These are phyloP conservation scores for Rhombomys opimus DNA, from an alignment of 2,113 vertebrate genomes.

Conservation along the genomic window DNA sequence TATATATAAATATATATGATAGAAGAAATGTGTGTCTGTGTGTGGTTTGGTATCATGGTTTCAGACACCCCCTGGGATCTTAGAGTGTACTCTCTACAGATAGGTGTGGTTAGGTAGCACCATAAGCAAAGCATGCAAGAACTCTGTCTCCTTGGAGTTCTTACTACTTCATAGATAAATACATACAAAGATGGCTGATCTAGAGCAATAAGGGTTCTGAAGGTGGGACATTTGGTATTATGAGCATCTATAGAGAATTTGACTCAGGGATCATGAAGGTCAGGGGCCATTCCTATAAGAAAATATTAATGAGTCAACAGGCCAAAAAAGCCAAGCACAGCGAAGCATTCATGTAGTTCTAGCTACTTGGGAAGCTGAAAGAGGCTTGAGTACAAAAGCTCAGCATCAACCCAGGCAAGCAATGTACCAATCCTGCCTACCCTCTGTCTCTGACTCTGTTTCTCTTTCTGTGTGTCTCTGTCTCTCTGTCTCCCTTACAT, in stretches of 20 bases:
- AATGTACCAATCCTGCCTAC: not conserved
- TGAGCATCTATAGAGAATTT: not conserved
- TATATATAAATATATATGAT: not conserved
- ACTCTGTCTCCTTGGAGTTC: not conserved
- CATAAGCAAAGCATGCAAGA: not conserved
- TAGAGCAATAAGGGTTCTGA: not conserved
- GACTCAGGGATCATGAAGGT: not conserved
- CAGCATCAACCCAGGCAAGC: not conserved
- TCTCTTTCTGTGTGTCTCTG: not conserved
- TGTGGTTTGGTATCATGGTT: not conserved
- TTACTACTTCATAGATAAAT: not conserved
- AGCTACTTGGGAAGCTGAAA: not conserved
- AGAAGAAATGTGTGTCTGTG: not conserved
- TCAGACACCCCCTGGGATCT: not conserved
- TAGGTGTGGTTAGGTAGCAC: not conserved
- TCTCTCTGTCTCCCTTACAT: not conserved
- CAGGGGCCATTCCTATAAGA: not conserved
- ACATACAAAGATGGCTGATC: not conserved
- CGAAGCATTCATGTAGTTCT: not conserved
- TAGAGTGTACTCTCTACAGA: not conserved
- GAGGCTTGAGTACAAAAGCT: not conserved
- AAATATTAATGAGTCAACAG: not conserved
- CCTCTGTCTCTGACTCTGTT: not conserved
- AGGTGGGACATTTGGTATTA: not conserved
- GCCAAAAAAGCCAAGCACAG: not conserved